Percentiles rank a stretch among this genome's conserved stretches.
These are phyloP conservation scores for Argyra leucocephala DNA, from an alignment of 2,888 invertebrate genomes.

Conservation along the genomic window DNA sequence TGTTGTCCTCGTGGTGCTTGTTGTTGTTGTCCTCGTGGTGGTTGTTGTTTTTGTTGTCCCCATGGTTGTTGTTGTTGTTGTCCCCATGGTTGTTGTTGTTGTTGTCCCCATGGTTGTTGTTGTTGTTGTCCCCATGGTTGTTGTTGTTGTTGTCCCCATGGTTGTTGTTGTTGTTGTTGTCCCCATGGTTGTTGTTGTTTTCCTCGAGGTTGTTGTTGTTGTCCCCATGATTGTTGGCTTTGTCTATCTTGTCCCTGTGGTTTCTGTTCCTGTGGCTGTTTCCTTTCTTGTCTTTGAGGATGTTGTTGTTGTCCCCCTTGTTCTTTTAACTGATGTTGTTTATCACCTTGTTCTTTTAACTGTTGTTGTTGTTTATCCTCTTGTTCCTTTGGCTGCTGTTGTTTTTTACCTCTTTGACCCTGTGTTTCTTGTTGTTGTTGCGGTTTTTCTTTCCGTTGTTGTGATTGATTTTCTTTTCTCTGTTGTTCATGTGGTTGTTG, in stretches of 20 bases:
- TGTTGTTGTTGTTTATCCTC: constrained; percentile 2
- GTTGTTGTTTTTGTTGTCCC: neutral
- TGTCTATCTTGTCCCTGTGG: constrained; percentile 5
- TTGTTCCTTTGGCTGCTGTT: too few relatives aligned
- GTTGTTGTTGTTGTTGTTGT: neutral
- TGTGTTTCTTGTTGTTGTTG: neutral
- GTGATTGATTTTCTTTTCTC: too few relatives aligned
- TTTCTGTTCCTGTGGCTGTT: constrained; percentile 18
- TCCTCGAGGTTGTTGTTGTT: neutral
- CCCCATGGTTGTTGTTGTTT: neutral
- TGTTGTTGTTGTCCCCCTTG: neutral
- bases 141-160: constrained; percentile 14
- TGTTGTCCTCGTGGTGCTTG: neutral
- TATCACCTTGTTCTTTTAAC: constrained; percentile 9
- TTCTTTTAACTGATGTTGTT: constrained; percentile 13
- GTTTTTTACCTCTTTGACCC: constrained; percentile 16
- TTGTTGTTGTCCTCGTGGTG: constrained; percentile 5
- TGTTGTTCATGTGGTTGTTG: too few relatives aligned
- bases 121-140: constrained; percentile 7
- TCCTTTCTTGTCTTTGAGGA: constrained; percentile 15
- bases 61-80: neutral
- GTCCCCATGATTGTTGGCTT: neutral
- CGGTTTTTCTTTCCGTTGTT: too few relatives aligned
- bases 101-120: constrained; percentile 11
- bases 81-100: neutral